Evolutionary conservation across 1,140 invertebrate genomes (phyloP).

Genomic region (Cotesia chilonis): DNA sequence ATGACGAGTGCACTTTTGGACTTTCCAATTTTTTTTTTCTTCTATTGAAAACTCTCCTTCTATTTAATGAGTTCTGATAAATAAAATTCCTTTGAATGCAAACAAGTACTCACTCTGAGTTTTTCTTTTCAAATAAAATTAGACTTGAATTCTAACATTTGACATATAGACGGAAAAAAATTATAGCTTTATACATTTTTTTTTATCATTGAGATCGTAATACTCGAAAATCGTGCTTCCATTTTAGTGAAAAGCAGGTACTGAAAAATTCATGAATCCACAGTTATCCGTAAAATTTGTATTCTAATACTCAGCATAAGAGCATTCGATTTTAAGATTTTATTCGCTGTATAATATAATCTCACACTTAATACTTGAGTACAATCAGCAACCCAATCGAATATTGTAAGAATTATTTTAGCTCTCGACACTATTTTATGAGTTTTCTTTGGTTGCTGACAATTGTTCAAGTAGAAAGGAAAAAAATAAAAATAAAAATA

Average conservation of each 20-base stretch:
- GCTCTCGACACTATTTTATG: neutral
- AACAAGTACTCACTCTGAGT: conserved; percentile 19
- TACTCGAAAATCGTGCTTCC: too few species aligned
- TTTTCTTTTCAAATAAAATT: neutral
- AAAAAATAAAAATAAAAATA: neutral
- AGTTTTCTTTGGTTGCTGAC: neutral
- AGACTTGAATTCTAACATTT: neutral
- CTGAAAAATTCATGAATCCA: too few species aligned
- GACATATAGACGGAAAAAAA: neutral
- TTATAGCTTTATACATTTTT: neutral
- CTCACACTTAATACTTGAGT: too few species aligned
- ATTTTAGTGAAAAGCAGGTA: too few species aligned
- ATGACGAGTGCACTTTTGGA: too few species aligned
- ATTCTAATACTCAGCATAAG: too few species aligned
- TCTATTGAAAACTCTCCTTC: conserved; percentile 9
- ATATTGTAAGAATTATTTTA: too few species aligned
- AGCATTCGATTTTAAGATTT: too few species aligned
- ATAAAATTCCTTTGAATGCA: conserved; percentile 21
- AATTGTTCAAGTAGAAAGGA: conserved; percentile 2
- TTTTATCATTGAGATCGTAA: neutral
- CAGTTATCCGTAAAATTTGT: too few species aligned
- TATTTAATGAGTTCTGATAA: neutral
- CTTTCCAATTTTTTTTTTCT: neutral
- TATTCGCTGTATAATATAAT: too few species aligned
- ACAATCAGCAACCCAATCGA: too few species aligned